Percentiles rank a stretch among this genome's conserved stretches.
Conservation (phyloP, 2,113 vertebrate genomes). For the Cavia aperea region DNA sequence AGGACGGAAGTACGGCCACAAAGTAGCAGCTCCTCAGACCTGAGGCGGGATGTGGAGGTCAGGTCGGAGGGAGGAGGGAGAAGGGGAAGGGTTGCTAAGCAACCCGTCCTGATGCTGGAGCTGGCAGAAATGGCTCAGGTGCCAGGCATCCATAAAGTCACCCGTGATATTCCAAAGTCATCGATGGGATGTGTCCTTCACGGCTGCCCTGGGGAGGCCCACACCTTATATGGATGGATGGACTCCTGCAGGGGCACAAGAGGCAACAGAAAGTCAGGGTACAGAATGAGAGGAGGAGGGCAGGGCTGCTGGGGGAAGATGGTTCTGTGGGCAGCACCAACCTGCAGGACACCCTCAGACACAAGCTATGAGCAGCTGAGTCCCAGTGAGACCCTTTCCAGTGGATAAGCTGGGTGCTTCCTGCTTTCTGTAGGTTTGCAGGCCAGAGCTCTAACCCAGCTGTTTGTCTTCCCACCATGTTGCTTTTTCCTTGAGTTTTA, state of each 20-base stretch:
- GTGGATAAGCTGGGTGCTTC: not conserved
- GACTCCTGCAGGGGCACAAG: not conserved
- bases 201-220: not conserved
- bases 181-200: not conserved
- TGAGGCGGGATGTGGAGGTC: not conserved
- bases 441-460: not conserved
- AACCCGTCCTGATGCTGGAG: not conserved
- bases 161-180: not conserved
- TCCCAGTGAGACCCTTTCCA: not conserved
- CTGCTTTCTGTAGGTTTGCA: not conserved
- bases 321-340: not conserved
- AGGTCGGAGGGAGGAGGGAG: no score
- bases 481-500: not conserved
- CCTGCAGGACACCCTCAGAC: not conserved
- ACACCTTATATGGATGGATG: not conserved
- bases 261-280: not conserved
- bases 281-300: not conserved
- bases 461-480: not conserved
- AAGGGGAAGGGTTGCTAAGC: conserved; percentile 10
- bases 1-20: not conserved
- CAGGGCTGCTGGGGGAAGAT: not conserved
- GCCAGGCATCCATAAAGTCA: not conserved
- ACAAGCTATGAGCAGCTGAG: not conserved
- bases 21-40: not conserved
- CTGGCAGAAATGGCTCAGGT: not conserved